Evolutionary conservation across 2,113 vertebrate species (phyloP), one percentile per base, ranked within the genome.

Genomic region (Ictalurus punctatus): DNA sequence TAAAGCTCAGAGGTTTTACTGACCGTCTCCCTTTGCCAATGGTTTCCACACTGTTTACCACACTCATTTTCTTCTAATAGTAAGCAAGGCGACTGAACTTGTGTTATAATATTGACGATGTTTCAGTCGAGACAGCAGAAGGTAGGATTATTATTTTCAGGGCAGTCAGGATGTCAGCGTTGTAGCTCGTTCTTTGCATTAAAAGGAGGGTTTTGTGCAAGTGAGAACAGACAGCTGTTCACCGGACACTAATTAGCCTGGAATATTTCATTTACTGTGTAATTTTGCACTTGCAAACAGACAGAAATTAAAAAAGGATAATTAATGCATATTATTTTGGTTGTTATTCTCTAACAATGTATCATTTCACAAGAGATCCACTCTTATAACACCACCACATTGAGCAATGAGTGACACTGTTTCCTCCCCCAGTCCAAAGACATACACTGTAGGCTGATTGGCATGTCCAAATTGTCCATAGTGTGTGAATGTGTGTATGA

Each of bases 161-260:
- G n/a, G n/a, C 4, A 0, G 67, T 71, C 67, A 71, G 17, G 16
- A 74, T 74, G 19, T 74, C 37, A 74, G 17, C 2, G 16, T 8
- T 73, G 6, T 73, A 19, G 30, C 14, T 73, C 13, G 9, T 40
- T 34, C 13, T 69, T 69, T 69, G 3, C 30, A 17, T 69, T 16
- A n/a, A 69, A n/a, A 63, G 30, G 83, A 59, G 91, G 89, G 88
- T 91, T 48, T 91, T 69, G 61, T 87, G 87, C 82, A 63, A 54
- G 30, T 27, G 52, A n/a, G 34, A 44, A 58, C 30, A n/a, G 69
- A 87, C 80, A 87, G 79, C 78, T 71, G 58, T 69, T 30, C 14
- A 58, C 54, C 12, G 52, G 65, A 56, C 48, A 23, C 27, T 73
- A 80, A 88, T 88, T 87, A 90, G 73, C n/a, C 10, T 44, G 58